phyloP scores from a whole-genome alignment of 2,888 invertebrate genomes.

The Troides oblongomaculatus region DNA sequence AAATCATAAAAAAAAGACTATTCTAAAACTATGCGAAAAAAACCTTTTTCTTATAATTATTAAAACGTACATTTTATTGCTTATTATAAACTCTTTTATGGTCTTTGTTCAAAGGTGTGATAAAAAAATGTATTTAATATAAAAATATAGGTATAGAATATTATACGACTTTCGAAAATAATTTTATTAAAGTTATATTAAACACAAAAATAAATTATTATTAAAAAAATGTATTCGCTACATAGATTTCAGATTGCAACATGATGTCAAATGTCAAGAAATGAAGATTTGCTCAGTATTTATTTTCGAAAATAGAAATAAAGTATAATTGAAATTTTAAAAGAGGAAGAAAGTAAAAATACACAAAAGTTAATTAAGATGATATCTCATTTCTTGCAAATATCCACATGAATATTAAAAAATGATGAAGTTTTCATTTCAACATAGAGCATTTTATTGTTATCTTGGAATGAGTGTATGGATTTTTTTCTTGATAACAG shows the following conservation, averaged over 20 bases:
- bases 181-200: too few species aligned
- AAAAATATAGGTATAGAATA: too few species aligned
- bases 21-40: too few species aligned
- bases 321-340: background rate
- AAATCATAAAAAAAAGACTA: too few species aligned
- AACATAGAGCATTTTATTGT: constrained; percentile 90
- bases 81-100: too few species aligned
- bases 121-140: too few species aligned
- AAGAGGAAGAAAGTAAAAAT: background rate
- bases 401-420: constrained; percentile 45
- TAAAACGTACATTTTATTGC: too few species aligned
- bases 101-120: too few species aligned
- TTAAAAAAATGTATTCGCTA: background rate
- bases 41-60: too few species aligned
- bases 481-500: constrained; percentile 89
- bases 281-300: background rate
- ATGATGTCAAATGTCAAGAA: background rate
- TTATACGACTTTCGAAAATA: too few species aligned
- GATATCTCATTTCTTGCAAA: background rate
- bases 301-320: background rate
- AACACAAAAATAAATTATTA: too few species aligned
- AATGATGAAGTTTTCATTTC: constrained; percentile 78
- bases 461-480: constrained; percentile 89
- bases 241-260: background rate
- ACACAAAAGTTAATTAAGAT: background rate